A percentile compares a stretch with the other conserved stretches of the same genome.
phyloP scores from a whole-genome alignment of 2,888 invertebrate genomes.

The Eupithecia centaureata region DNA sequence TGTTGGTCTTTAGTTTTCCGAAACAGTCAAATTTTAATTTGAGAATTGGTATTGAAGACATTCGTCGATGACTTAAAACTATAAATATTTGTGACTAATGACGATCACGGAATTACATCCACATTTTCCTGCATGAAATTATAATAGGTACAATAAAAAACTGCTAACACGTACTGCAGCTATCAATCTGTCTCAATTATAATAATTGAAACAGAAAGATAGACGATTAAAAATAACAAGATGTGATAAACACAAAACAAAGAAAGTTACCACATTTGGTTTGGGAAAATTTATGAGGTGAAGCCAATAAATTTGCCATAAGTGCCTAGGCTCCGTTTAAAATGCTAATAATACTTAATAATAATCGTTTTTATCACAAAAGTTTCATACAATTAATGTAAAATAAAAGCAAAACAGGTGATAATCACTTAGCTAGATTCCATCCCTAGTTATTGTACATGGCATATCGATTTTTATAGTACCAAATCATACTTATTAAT shows the following conservation, averaged over 20 bases:
- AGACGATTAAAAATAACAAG: neutral
- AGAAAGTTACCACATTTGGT: neutral
- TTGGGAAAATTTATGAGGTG: constrained; percentile 18
- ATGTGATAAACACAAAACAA: constrained; percentile 11
- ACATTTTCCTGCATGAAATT: neutral
- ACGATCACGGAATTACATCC: neutral
- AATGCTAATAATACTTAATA: constrained; percentile 11
- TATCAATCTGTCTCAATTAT: neutral
- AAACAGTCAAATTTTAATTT: too few relatives aligned
- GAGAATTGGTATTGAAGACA: too few relatives aligned
- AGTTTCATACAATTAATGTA: neutral
- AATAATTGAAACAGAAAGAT: neutral
- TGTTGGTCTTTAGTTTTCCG: too few relatives aligned
- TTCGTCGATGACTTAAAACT: neutral
- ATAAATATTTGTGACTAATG: too few relatives aligned
- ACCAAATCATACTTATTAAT: constrained; percentile 16
- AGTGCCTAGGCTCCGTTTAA: constrained; percentile 69
- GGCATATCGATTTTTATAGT: constrained; percentile 24
- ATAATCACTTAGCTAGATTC: constrained; percentile 14
- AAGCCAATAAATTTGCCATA: constrained; percentile 65
- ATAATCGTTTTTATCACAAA: constrained; percentile 1
- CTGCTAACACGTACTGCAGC: neutral
- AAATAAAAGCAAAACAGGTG: constrained; percentile 2
- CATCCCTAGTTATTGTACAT: constrained; percentile 23
- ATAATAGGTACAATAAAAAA: neutral